Evolutionary conservation across 2,888 invertebrate genomes (phyloP), one percentile per base, ranked within the genome.

Genomic region (Cataglyphis albicans): DNA sequence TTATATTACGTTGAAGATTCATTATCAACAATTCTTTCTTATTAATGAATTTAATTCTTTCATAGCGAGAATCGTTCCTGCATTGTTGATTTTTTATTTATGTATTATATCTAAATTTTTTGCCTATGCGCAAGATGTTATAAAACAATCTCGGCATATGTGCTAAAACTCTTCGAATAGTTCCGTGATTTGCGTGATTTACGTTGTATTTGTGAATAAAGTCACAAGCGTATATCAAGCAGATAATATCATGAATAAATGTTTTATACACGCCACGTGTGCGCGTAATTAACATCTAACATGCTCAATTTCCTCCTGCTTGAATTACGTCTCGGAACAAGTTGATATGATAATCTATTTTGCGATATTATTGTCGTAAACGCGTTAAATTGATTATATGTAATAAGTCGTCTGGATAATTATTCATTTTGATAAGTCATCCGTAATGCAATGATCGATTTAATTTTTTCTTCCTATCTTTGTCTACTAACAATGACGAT

Each of bases 241-340:
- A 72, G 72, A 59, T 76, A 44, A 15, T 67, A 57, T 32, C 18
- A 7, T 32, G 41, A 57, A 57, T 48, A 41, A 21, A 44, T 21
- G 18, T 61, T 44, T 72, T 35, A 38, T n/a, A 25, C n/a, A 38
- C n/a, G 41, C 52, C 12, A 57, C 38, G 68, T 55, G 25, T n/a
- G 15, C 0, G 44, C 38, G 29, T 80, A 80, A 72, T 80, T 80
- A 78, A 59, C 57, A 78, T 35, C 10, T 78, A 78, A 78, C 55
- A 67, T 18, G 18, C 12, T 59, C 59, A 72, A 41, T 59, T 78
- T 35, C 25, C 59, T 32, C 12, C 15, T n/a, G 32, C 41, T n/a
- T 67, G n/a, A 76, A 55, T 55, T 68, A 59, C 35, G 32, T 44
- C 15, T 44, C 44, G n/a, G 18, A 55, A 55, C 6, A 29, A 76